Evolutionary conservation across 2,888 invertebrate species (phyloP).

Genomic region (Megastigmus dorsalis): DNA sequence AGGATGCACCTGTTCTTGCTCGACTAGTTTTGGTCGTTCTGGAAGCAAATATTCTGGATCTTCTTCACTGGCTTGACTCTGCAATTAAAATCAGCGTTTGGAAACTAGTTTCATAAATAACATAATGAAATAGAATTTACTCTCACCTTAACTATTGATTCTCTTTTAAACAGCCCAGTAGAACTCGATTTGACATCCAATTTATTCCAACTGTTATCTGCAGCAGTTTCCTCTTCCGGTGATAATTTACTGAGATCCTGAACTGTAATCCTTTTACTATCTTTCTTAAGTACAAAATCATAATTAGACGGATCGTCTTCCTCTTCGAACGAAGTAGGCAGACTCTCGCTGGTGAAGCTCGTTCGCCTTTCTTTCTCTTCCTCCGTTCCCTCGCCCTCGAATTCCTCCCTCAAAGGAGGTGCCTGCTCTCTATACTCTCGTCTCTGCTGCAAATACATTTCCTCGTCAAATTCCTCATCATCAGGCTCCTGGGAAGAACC

Average conservation of each 20-base stretch:
- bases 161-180: conserved; percentile 68
- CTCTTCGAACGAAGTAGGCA: conserved; percentile 64
- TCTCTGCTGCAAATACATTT: conserved; percentile 54
- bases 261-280: conserved; percentile 65
- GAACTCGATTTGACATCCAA: conserved; percentile 53
- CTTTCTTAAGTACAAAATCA: conserved; percentile 65
- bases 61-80: conserved; percentile 72
- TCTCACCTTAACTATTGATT: conserved; percentile 68
- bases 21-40: conserved; percentile 70
- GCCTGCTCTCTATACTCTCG: conserved; percentile 63
- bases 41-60: conserved; percentile 71
- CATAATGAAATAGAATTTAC: not conserved
- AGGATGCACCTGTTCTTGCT: conserved; percentile 72
- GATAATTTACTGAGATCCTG: conserved; percentile 68
- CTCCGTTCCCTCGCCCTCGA: conserved; percentile 60
- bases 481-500: conserved; percentile 69
- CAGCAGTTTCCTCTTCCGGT: conserved; percentile 61
- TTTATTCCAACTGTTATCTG: conserved; percentile 54
- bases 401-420: conserved; percentile 61
- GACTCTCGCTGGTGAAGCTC: conserved; percentile 63
- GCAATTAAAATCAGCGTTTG: not conserved
- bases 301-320: conserved; percentile 61
- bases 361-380: conserved; percentile 56
- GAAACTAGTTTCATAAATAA: not conserved
- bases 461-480: conserved; percentile 57